A percentile compares a stretch with the other conserved stretches of the same genome.
Evolutionary conservation across 2,113 vertebrate genomes (phyloP).

Genomic region (Taxidea taxus): DNA sequence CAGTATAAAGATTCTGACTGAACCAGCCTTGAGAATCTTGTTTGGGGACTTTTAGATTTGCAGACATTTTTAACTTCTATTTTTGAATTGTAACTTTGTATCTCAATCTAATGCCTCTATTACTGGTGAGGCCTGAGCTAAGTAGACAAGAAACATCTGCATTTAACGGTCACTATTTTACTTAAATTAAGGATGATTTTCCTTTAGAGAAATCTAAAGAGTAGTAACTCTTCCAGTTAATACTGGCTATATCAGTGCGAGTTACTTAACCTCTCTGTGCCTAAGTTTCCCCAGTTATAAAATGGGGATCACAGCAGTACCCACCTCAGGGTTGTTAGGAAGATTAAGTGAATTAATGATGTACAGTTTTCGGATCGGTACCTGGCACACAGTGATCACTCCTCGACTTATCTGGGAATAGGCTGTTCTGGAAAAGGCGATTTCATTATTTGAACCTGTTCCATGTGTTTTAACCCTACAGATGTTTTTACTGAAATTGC

Average conservation of each 20-base stretch:
- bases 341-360: not conserved
- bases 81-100: not conserved
- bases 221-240: not conserved
- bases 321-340: not conserved
- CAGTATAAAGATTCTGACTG: not conserved
- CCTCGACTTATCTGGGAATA: not conserved
- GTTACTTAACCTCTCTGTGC: not conserved
- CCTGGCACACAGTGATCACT: not conserved
- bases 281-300: not conserved
- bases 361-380: not conserved
- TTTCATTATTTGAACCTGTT: constrained; percentile 23
- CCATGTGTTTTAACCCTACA: not conserved
- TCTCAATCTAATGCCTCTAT: not conserved
- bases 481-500: constrained; percentile 1
- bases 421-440: not conserved
- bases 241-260: not conserved
- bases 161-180: not conserved
- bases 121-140: not conserved
- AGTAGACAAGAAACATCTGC: not conserved
- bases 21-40: not conserved
- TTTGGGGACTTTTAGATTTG: not conserved
- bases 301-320: not conserved
- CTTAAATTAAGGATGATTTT: not conserved
- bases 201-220: not conserved
- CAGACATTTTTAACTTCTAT: not conserved